A percentile compares a stretch with the other conserved stretches of the same genome.
phyloP scores from a whole-genome alignment of 2,113 vertebrate genomes.

The Aegithalos caudatus region DNA sequence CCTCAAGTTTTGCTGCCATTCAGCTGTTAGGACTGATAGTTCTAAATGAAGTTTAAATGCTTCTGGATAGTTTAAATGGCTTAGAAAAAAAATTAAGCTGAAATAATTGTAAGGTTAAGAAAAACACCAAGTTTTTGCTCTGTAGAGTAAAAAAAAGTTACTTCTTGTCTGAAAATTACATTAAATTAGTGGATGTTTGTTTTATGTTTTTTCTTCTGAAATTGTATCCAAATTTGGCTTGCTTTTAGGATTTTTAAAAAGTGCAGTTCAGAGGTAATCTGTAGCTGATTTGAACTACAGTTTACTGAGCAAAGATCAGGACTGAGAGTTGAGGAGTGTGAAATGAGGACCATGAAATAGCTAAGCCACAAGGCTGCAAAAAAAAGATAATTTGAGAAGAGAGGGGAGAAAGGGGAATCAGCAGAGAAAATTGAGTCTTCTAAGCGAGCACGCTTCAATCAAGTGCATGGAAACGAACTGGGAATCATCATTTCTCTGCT shows the following conservation, averaged over 20 bases:
- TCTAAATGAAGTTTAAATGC: not conserved
- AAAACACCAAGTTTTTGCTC: not conserved
- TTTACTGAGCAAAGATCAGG: not conserved
- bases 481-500: not conserved
- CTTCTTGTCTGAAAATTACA: not conserved
- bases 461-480: constrained; percentile 8
- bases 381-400: not conserved
- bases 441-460: not conserved
- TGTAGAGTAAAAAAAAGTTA: not conserved
- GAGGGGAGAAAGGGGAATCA: not conserved
- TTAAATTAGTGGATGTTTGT: not conserved
- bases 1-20: not conserved
- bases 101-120: not conserved
- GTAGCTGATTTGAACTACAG: not conserved
- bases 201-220: not conserved
- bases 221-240: not conserved
- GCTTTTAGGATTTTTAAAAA: not conserved
- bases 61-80: not conserved
- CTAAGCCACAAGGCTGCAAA: not conserved
- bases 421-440: not conserved
- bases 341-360: not conserved
- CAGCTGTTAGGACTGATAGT: not conserved
- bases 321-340: not conserved
- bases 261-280: not conserved
- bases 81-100: not conserved